Conservation (phyloP, 2,888 invertebrate genomes). For the Lepidochrysops patricia region DNA sequence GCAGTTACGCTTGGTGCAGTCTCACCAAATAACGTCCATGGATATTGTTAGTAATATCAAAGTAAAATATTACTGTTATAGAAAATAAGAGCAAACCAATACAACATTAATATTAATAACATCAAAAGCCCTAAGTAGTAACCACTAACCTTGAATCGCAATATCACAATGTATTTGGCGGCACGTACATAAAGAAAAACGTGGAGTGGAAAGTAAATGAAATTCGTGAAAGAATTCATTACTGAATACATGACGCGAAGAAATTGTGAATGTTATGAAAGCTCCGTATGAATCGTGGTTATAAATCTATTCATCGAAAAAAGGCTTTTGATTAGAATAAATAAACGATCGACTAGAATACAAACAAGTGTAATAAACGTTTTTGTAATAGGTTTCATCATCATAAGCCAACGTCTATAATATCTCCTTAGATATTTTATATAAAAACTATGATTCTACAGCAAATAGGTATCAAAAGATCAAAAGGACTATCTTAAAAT, state of each 20-base stretch:
- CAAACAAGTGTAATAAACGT: neutral
- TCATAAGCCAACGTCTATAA: neutral
- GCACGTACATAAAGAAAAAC: neutral
- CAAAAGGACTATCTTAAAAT: no score
- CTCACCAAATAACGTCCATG: no score
- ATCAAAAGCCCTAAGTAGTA: neutral
- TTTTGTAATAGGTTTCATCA: neutral
- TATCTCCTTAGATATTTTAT: no score
- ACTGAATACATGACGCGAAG: neutral
- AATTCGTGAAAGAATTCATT: conserved; percentile 2
- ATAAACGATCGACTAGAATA: neutral
- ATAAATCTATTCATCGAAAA: neutral
- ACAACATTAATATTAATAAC: no score
- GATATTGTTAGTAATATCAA: no score
- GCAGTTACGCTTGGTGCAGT: no score
- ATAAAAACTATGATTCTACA: no score
- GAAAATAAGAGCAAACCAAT: no score
- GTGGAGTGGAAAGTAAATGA: neutral
- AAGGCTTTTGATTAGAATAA: neutral
- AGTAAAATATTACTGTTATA: no score
- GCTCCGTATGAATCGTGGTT: neutral
- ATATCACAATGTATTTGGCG: neutral
- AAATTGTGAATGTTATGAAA: neutral
- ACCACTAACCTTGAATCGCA: neutral
- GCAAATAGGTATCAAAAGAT: no score